Conservation (phyloP, 2,113 vertebrate species). For the Silurus meridionalis region DNA sequence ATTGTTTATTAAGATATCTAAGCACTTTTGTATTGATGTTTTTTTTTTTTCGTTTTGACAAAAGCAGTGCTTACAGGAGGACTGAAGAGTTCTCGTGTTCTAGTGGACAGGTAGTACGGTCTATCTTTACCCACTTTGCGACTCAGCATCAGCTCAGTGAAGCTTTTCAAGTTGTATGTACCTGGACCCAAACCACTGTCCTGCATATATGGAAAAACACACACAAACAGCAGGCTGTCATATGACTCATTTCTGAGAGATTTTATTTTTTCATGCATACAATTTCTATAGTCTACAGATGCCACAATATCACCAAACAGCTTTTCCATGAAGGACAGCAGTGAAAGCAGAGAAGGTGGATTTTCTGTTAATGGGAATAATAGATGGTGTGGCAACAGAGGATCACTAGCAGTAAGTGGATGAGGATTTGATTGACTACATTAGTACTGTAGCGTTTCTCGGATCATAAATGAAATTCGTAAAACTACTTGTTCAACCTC, state of each 20-base stretch:
- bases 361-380: slow-evolving; percentile 23
- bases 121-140: slow-evolving; percentile 40
- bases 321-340: background rate
- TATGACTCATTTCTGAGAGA: background rate
- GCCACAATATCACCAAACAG: background rate
- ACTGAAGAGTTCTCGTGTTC: slow-evolving; percentile 54
- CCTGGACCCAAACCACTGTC: slow-evolving; percentile 68
- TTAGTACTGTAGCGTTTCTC: background rate
- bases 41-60: background rate
- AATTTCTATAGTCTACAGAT: background rate
- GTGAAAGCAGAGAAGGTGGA: background rate
- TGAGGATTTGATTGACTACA: background rate
- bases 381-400: background rate
- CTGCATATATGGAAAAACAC: slow-evolving; percentile 50
- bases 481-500: too few relatives aligned
- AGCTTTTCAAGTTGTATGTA: slow-evolving; percentile 66
- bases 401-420: too few relatives aligned
- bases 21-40: background rate
- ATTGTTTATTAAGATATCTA: background rate
- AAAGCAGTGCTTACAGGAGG: slow-evolving; percentile 58
- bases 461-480: too few relatives aligned
- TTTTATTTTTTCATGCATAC: background rate
- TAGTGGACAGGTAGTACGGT: slow-evolving; percentile 61
- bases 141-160: slow-evolving; percentile 53
- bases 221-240: background rate